A percentile compares a stretch with the other conserved stretches of the same genome.
Evolutionary conservation across 2,888 invertebrate genomes (phyloP).

Genomic region (Leptopilina syphax): DNA sequence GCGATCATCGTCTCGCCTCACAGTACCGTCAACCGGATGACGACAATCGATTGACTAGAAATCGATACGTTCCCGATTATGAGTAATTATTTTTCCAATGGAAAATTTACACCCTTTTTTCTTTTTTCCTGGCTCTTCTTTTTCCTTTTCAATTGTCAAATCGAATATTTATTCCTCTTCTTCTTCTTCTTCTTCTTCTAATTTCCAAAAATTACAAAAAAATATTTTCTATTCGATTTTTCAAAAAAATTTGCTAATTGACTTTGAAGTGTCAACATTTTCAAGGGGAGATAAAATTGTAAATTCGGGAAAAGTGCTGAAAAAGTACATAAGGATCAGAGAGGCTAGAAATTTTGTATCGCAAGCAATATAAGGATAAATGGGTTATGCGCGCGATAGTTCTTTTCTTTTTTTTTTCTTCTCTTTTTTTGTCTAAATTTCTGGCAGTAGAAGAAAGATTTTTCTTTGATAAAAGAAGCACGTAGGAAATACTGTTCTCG

Average conservation of each 20-base stretch:
- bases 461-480: slow-evolving; percentile 58
- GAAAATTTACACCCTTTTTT: too few species aligned
- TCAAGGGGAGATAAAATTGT: too few species aligned
- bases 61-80: slow-evolving; percentile 75
- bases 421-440: neutral
- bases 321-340: slow-evolving; percentile 26
- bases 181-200: too few species aligned
- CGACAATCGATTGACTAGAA: slow-evolving; percentile 70
- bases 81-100: slow-evolving; percentile 66
- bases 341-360: slow-evolving; percentile 9
- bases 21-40: slow-evolving; percentile 94
- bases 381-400: neutral
- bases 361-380: slow-evolving; percentile 34
- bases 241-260: too few species aligned
- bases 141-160: too few species aligned
- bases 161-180: too few species aligned
- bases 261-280: too few species aligned
- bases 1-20: slow-evolving; percentile 92
- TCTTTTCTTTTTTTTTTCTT: neutral
- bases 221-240: too few species aligned
- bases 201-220: too few species aligned
- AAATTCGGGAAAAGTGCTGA: slow-evolving; percentile 6
- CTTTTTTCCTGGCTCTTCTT: too few species aligned
- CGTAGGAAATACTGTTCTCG: slow-evolving; percentile 45
- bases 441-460: slow-evolving; percentile 42